phyloP scores from a whole-genome alignment of 2,888 invertebrate species.

The Drosophila mettleri region DNA sequence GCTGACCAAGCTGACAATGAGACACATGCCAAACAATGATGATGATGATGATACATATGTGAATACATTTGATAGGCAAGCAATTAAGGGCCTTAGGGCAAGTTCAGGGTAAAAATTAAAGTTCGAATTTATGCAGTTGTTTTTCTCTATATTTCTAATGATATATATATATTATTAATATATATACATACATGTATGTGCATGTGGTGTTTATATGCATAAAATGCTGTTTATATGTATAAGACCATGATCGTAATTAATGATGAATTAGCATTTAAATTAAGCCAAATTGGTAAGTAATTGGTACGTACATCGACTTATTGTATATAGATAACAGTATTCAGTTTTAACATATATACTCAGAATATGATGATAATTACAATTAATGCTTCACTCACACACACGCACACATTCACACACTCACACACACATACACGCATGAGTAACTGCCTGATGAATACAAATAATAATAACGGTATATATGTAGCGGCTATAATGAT shows the following conservation, averaged over 20 bases:
- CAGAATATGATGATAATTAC: slow-evolving; percentile 37
- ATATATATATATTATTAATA: slow-evolving; percentile 16
- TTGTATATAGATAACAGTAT: slow-evolving; percentile 48
- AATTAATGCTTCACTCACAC: slow-evolving; percentile 16
- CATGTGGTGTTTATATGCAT: slow-evolving; percentile 13
- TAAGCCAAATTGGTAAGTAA: slow-evolving; percentile 49
- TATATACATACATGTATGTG: slow-evolving; percentile 16
- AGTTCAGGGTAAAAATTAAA: slow-evolving; percentile 28
- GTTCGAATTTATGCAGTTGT: slow-evolving; percentile 31
- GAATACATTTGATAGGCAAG: slow-evolving; percentile 37
- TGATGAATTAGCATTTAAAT: slow-evolving; percentile 54
- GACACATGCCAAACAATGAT: slow-evolving; percentile 9
- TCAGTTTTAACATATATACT: slow-evolving; percentile 43
- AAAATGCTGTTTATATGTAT: slow-evolving; percentile 17
- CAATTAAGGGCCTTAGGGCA: slow-evolving; percentile 35
- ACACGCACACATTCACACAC: background rate
- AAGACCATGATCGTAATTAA: slow-evolving; percentile 43
- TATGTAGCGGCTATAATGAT: slow-evolving; percentile 25
- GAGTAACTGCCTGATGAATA: slow-evolving; percentile 36
- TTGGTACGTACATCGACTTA: slow-evolving; percentile 54
- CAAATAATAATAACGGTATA: slow-evolving; percentile 51
- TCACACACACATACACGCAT: slow-evolving; percentile 20
- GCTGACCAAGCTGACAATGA: slow-evolving; percentile 40
- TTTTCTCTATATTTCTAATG: slow-evolving; percentile 55
- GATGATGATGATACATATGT: slow-evolving; percentile 4